Conservation (phyloP, 2,113 vertebrate genomes). For the Chelonoidis abingdonii region DNA sequence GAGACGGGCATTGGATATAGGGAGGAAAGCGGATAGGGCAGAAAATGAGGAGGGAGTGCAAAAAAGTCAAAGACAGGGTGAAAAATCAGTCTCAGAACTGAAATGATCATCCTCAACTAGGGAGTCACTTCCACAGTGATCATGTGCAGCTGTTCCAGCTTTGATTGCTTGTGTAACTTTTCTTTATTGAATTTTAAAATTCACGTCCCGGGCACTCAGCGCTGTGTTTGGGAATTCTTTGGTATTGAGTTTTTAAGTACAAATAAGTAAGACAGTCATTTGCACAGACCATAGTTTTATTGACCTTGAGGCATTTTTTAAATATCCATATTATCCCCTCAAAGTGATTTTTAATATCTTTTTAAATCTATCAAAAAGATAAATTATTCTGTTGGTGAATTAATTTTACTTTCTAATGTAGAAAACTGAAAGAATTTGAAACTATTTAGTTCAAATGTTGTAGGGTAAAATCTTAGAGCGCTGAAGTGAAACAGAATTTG, state of each 20-base stretch:
- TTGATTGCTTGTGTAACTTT: neutral
- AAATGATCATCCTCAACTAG: neutral
- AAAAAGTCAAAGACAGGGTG: neutral
- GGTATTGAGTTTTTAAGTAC: fast-evolving
- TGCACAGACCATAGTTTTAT: neutral
- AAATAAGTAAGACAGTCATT: neutral
- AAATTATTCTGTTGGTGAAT: neutral
- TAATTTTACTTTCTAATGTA: neutral
- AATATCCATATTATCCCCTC: neutral
- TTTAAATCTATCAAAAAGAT: neutral
- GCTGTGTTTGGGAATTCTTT: neutral
- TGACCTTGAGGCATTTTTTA: neutral
- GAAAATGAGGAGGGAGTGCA: no score
- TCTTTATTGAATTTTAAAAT: neutral
- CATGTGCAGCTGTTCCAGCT: neutral
- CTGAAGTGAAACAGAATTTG: fast-evolving
- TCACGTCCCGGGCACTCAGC: neutral
- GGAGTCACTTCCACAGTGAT: neutral
- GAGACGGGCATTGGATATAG: neutral
- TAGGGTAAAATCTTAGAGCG: neutral
- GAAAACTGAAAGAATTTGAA: neutral
- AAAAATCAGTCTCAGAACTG: neutral
- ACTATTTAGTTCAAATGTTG: neutral
- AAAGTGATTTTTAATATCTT: neutral
- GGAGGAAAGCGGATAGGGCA: neutral